Percentiles rank a stretch among this genome's conserved stretches.
phyloP scores from a whole-genome alignment of 2,113 vertebrate genomes.

The Chlamydotis undulata region DNA sequence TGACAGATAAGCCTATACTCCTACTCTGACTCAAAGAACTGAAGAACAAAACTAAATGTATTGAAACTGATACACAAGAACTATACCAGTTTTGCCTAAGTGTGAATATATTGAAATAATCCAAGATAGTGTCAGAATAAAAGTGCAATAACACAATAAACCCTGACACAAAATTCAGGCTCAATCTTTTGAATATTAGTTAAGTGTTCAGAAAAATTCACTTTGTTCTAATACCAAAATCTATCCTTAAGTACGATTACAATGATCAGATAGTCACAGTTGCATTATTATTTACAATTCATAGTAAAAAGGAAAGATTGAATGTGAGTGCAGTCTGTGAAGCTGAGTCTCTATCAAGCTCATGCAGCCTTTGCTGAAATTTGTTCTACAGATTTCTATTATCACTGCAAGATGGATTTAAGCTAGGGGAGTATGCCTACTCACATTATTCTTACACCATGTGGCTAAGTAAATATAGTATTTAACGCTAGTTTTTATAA shows the following conservation, averaged over 20 bases:
- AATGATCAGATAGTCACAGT: background rate
- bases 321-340: background rate
- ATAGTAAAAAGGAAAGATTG: background rate
- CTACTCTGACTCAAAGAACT: background rate
- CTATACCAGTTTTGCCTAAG: background rate
- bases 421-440: background rate
- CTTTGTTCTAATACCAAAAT: background rate
- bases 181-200: background rate
- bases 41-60: slow-evolving; percentile 6
- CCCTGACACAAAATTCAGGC: background rate
- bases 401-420: background rate
- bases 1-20: background rate
- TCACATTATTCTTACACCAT: background rate
- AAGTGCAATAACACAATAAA: background rate
- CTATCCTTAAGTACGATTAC: background rate
- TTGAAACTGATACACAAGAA: background rate
- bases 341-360: background rate
- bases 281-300: background rate
- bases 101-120: background rate
- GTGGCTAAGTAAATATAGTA: background rate
- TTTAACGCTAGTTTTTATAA: background rate
- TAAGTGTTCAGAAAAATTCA: background rate
- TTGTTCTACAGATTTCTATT: background rate
- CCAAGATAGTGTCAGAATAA: background rate
- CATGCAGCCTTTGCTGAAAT: background rate